phyloP scores from a whole-genome alignment of 2,888 invertebrate species.

The Trachelus iudaicus region DNA sequence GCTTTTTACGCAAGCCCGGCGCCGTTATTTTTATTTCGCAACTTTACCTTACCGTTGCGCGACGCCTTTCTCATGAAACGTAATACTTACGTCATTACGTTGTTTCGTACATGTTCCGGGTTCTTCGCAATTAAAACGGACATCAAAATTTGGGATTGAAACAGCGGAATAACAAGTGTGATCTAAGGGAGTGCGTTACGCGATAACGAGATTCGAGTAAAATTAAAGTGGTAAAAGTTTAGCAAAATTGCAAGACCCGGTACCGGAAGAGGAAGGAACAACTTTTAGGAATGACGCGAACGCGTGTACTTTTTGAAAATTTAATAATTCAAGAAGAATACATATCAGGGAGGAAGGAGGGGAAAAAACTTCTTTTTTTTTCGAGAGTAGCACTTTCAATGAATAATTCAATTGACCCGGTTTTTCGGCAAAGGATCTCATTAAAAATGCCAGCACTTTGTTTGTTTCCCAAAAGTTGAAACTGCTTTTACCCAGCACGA shows the following conservation, averaged over 20 bases:
- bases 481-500: constrained; percentile 18
- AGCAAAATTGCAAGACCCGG: not conserved
- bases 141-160: not conserved
- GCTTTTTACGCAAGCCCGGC: not conserved
- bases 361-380: constrained; percentile 11
- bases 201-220: not conserved
- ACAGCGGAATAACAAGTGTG: not conserved
- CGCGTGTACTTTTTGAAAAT: not conserved
- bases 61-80: not conserved
- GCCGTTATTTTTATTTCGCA: not conserved
- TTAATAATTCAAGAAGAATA: not conserved
- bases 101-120: not conserved
- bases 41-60: not conserved
- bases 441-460: constrained; percentile 30
- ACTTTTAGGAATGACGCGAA: not conserved
- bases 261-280: not conserved
- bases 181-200: not conserved
- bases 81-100: not conserved
- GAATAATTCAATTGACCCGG: constrained; percentile 41
- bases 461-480: constrained; percentile 30
- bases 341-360: not conserved
- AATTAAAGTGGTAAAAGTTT: not conserved
- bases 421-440: constrained; percentile 36
- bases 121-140: not conserved
- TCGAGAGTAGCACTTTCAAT: constrained; percentile 12